Base-by-base conservation (phyloP, 2,888 invertebrate species). In the Mythimna vitellina region DNA sequence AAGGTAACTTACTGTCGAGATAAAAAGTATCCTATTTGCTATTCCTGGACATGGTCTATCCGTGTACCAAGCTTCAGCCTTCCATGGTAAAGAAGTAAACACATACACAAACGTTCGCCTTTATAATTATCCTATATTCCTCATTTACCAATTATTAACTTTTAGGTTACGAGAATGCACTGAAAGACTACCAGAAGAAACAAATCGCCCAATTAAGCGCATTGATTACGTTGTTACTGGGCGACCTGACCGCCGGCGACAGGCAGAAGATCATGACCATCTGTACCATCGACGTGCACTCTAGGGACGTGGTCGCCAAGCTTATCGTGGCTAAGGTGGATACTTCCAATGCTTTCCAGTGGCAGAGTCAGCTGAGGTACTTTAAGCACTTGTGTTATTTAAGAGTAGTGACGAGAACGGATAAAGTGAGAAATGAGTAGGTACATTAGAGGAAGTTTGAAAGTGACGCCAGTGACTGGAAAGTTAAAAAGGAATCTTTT, bases 221-320 rank as follows among this genome's bases (percentile, higher is more conserved):
- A 0, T 95, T 99, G n/a, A 99, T 99, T 82, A 96, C 96, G 10
- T 95, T 99, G 65, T 93, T 99, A 67, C 94, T 99, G 81, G 98
- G 98, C 0, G 98, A 99, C 85, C 94, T 99, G 78, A 97, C 97
- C 0, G 96, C 97, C 0, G 98, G 98, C 1, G 98, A 99, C 87
- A 97, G 99, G 20, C 99, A 99, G 93, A 99, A 99, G 93, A 99
- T 99, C 86, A 99, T 99, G 98, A 99, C 99, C 0, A 98, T 99
- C 87, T 99, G 99, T 93, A 99, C 99, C 5, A 99, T 99, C 76
- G 99, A 99, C 90, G 99, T 99, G 1, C 99, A 99, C 89, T 99
- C 99, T 7, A 96, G 99, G 88, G 99, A 99, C 92, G 99, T 99
- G 10, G 98, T 99, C 0, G 97, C 97, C 0, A 99, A 99, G 91